Conservation (phyloP, 1,140 invertebrate genomes). For the Bactericera cockerelli region DNA sequence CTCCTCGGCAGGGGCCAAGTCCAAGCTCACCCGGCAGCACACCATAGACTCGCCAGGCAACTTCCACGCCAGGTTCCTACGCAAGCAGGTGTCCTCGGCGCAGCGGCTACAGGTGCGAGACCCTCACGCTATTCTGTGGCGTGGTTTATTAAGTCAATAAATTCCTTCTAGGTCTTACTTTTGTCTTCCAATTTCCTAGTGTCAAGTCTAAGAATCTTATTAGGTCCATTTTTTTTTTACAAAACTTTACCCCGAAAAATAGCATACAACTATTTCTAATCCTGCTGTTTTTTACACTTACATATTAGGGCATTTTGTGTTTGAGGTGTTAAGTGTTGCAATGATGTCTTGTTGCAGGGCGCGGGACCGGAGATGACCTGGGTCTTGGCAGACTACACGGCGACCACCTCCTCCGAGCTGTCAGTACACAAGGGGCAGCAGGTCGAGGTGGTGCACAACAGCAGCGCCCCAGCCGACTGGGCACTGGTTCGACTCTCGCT, state of each 20-base stretch:
- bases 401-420: slow-evolving; percentile 49
- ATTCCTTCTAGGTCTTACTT: too few relatives aligned
- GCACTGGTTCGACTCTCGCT: slow-evolving; percentile 41
- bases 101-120: not conserved
- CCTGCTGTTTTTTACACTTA: too few relatives aligned
- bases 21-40: slow-evolving; percentile 58
- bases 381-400: slow-evolving; percentile 68
- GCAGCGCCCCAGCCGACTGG: slow-evolving; percentile 37
- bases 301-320: too few relatives aligned
- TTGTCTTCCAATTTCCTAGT: too few relatives aligned
- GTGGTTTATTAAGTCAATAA: too few relatives aligned
- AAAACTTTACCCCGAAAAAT: too few relatives aligned
- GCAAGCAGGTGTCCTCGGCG: slow-evolving; percentile 35
- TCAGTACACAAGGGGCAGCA: slow-evolving; percentile 74
- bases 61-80: slow-evolving; percentile 50
- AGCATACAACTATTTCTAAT: too few relatives aligned
- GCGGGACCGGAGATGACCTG: slow-evolving; percentile 66
- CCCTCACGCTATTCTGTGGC: too few relatives aligned
- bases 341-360: slow-evolving; percentile 35
- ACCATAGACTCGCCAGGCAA: slow-evolving; percentile 77
- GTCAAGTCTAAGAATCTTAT: too few relatives aligned
- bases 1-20: slow-evolving; percentile 45
- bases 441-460: slow-evolving; percentile 71
- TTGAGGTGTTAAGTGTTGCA: too few relatives aligned
- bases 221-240: too few relatives aligned